Evolutionary conservation across 2,797 vertebrate species (phyloP), one percentile per base, ranked within the genome.

Genomic region (Poeciliopsis turneri): DNA sequence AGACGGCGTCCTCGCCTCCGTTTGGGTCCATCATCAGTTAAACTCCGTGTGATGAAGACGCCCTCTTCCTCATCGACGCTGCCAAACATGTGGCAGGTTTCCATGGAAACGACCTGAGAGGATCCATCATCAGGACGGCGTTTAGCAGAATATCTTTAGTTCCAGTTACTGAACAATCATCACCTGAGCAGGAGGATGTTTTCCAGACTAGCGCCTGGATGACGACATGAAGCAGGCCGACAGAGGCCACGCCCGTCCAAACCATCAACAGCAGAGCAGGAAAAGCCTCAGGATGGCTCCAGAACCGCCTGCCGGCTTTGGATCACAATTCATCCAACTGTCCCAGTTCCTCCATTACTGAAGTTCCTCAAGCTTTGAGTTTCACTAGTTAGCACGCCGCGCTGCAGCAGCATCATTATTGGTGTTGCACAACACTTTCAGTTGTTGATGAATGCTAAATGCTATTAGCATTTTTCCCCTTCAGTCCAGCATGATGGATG

Each of bases 1-100:
- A 88, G 85, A 45, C 55, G 77, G 73, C 81, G 86, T 83, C 45
- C 82, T 81, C 75, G 82, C 77, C 49, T 76, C 74, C 45, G 49
- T 49, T 84, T 61, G 84, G 45, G 83, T 82, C 12, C 46, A 20
- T 86, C 82, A 74, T 88, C 79, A 84, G 78, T 89, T 86, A 86
- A 68, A 85, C 72, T 77, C 84, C 86, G 80, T 18, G 68, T 78
- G 57, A 80, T 77, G n/a, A 85, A 74, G 73, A 49, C 33, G 7
- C 53, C 72, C 46, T 33, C 59, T 16, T 18, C 45, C 68, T 15
- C 55, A 43, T 28, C 61, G n/a, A 59, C 69, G 53, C 68, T 77
- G 78, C 51, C 51, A 55, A 81, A 81, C 81, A 84, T 78, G 75
- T 53, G 80, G 84, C 28, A 78, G 68, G 82, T 72, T 4, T 39